A percentile compares a stretch with the other conserved stretches of the same genome.
Evolutionary conservation across 2,113 vertebrate genomes (phyloP).

Genomic region (Cervus canadensis): DNA sequence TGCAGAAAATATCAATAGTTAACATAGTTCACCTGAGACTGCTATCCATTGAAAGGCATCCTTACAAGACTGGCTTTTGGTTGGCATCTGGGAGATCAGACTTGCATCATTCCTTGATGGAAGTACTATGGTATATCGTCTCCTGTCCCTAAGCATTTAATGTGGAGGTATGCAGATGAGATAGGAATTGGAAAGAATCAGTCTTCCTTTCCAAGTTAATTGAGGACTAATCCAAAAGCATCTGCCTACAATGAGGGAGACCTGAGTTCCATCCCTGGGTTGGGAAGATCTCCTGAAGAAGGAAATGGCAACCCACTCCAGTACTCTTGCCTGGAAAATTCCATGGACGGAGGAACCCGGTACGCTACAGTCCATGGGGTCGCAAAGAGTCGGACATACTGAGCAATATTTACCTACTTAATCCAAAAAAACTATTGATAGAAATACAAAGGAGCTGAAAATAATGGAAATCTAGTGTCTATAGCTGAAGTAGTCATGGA

Average conservation of each 20-base stretch:
- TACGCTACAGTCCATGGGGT: too few relatives aligned
- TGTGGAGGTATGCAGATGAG: not conserved
- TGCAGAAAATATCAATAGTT: not conserved
- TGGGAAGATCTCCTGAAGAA: too few relatives aligned
- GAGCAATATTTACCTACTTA: not conserved
- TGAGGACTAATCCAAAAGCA: not conserved
- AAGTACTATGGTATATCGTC: not conserved
- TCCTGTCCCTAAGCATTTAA: not conserved
- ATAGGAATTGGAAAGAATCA: not conserved
- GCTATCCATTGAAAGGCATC: not conserved
- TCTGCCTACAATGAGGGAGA: too few relatives aligned
- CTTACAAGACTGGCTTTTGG: not conserved
- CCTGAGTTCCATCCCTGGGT: too few relatives aligned
- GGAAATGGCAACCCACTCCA: too few relatives aligned
- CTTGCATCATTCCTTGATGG: not conserved
- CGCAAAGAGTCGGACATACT: too few relatives aligned
- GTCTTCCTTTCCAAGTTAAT: not conserved
- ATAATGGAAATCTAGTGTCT: not conserved
- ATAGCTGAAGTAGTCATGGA: not conserved
- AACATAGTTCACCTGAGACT: not conserved
- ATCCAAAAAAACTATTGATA: not conserved
- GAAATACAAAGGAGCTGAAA: not conserved
- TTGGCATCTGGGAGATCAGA: not conserved
- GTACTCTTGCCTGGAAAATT: too few relatives aligned
- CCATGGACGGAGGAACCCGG: too few relatives aligned